These are phyloP conservation scores for Argyra leucocephala DNA, from an alignment of 2,888 invertebrate genomes.

Conservation along the genomic window DNA sequence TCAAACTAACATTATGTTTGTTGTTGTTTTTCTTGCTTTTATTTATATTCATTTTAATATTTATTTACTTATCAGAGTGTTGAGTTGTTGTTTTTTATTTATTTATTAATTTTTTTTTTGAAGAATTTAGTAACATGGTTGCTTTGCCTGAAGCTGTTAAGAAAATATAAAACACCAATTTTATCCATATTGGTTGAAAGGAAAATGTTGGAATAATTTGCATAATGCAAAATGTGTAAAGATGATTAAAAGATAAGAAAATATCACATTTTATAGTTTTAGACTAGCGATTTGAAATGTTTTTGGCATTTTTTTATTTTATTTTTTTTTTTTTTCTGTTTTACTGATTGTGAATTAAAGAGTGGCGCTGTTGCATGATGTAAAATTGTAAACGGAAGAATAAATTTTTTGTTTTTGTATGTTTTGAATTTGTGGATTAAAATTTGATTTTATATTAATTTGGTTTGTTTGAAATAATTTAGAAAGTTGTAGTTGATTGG, in stretches of 20 bases:
- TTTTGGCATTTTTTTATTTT: too few species aligned
- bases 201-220: not conserved
- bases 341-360: too few species aligned
- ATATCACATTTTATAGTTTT: not conserved
- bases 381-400: too few species aligned
- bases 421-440: not conserved
- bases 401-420: too few species aligned
- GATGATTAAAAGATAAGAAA: slow-evolving; percentile 5
- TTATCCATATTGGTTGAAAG: not conserved
- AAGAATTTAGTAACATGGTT: not conserved
- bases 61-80: not conserved
- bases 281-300: too few species aligned
- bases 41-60: not conserved
- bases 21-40: not conserved
- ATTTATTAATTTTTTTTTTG: too few species aligned
- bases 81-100: not conserved
- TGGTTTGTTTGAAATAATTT: too few species aligned
- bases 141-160: not conserved
- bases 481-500: too few species aligned
- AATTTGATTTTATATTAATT: too few species aligned
- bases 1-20: not conserved
- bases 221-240: slow-evolving; percentile 1
- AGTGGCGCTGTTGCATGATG: not conserved
- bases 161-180: not conserved
- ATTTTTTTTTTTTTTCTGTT: too few species aligned